phyloP scores from a whole-genome alignment of 2,113 vertebrate genomes.

The Hippotragus niger region DNA sequence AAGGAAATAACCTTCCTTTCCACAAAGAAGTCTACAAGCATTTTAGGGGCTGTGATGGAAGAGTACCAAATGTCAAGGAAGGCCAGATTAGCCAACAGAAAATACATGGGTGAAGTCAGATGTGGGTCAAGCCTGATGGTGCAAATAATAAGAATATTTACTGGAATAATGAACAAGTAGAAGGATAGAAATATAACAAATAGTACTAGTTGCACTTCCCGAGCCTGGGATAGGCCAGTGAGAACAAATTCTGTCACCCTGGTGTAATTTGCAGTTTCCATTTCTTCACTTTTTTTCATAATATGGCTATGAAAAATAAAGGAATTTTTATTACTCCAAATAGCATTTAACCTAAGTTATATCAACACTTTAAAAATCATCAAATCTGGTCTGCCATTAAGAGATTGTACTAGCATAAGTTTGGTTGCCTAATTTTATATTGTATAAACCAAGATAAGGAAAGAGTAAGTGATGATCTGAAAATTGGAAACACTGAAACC shows the following conservation, averaged over 20 bases:
- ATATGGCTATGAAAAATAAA: conserved; percentile 52
- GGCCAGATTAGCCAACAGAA: conserved; percentile 82
- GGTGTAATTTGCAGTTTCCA: conserved; percentile 65
- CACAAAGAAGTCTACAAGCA: conserved; percentile 80
- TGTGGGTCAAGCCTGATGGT: conserved; percentile 76
- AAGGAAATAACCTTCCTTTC: conserved; percentile 79
- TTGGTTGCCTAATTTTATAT: neutral
- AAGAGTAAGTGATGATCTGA: neutral
- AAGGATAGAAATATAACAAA: conserved; percentile 78
- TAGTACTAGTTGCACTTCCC: conserved; percentile 70
- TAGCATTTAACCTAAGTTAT: neutral
- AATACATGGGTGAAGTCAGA: conserved; percentile 81
- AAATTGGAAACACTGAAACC: neutral
- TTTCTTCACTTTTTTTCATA: conserved; percentile 59
- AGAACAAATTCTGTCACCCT: conserved; percentile 74
- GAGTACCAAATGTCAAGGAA: conserved; percentile 84
- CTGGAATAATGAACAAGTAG: conserved; percentile 79
- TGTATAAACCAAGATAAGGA: neutral
- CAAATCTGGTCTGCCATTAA: neutral
- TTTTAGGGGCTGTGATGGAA: conserved; percentile 82
- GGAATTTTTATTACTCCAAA: conserved; percentile 46
- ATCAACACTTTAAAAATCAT: conserved; percentile 3
- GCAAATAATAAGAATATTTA: conserved; percentile 83
- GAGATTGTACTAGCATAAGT: neutral
- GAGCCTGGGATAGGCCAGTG: conserved; percentile 68